A percentile compares a stretch with the other conserved stretches of the same genome.
These are phyloP conservation scores for Plodia interpunctella DNA, from an alignment of 1,140 invertebrate genomes.

Conservation along the genomic window DNA sequence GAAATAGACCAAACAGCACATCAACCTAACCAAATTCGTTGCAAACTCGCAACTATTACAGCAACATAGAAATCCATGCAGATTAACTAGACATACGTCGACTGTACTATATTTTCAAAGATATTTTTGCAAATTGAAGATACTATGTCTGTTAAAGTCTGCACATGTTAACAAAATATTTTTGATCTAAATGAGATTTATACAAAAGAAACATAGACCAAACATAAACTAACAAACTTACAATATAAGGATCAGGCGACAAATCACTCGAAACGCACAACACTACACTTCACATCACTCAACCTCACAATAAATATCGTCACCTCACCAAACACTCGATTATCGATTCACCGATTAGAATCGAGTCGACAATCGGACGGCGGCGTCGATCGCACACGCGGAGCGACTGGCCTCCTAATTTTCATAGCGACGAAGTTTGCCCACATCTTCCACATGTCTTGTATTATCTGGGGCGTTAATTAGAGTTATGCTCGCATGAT, in stretches of 20 bases:
- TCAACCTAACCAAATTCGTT: no score
- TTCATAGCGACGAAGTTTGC: slow-evolving; percentile 27
- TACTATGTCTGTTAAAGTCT: no score
- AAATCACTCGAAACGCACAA: slow-evolving; percentile 22
- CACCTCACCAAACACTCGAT: slow-evolving; percentile 11
- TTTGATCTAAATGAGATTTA: no score
- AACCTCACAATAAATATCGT: slow-evolving; percentile 14
- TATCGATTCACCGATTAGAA: slow-evolving; percentile 12
- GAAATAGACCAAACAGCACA: no score
- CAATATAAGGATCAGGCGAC: slow-evolving; percentile 25
- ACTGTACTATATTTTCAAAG: no score
- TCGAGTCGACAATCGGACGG: slow-evolving; percentile 27
- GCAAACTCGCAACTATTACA: no score
- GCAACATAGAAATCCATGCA: no score
- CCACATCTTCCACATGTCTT: slow-evolving; percentile 4
- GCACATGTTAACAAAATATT: no score
- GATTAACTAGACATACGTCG: no score
- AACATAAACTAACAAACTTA: slow-evolving; percentile 21
- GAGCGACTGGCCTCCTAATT: slow-evolving; percentile 48
- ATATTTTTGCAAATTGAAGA: no score
- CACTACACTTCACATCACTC: slow-evolving; percentile 12
- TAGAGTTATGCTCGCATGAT: neutral
- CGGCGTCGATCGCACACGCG: slow-evolving; percentile 41
- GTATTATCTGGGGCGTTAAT: neutral
- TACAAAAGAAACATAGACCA: no score